A percentile compares a stretch with the other conserved stretches of the same genome.
phyloP scores from a whole-genome alignment of 2,113 vertebrate species.

The Ariopsis seemanni region DNA sequence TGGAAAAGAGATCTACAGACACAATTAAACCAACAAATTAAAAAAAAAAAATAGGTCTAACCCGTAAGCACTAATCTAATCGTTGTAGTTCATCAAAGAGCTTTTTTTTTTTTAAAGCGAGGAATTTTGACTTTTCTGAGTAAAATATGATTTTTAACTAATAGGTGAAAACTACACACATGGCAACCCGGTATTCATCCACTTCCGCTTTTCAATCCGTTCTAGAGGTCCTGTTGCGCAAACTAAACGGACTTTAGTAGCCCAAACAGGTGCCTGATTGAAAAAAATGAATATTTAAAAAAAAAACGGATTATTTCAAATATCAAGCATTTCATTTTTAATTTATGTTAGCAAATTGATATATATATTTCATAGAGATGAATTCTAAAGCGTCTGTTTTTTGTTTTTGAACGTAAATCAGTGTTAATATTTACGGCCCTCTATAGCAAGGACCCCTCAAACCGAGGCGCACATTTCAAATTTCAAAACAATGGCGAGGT shows the following conservation, averaged over 20 bases:
- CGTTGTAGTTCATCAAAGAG: too few species aligned
- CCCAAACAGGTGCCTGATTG: neutral
- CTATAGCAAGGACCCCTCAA: conserved; percentile 54
- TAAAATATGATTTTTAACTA: neutral
- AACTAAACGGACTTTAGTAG: neutral
- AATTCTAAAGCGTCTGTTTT: accelerated
- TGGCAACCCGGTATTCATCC: neutral
- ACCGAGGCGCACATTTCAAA: conserved; percentile 66
- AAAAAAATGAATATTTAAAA: neutral
- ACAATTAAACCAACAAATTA: neutral
- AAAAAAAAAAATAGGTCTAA: neutral
- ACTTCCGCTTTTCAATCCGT: neutral
- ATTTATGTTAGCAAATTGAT: accelerated
- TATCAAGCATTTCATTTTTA: too few species aligned
- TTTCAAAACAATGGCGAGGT: conserved; percentile 72
- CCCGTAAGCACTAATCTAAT: neutral
- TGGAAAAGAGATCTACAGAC: neutral
- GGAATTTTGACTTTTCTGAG: too few species aligned
- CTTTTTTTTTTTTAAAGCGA: too few species aligned
- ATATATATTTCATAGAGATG: neutral
- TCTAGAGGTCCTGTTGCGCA: neutral
- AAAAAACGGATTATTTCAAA: neutral
- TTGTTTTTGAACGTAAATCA: neutral
- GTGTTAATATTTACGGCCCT: neutral
- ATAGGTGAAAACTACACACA: neutral